phyloP scores from a whole-genome alignment of 92 coral and sea anemone genomes.

The Actinernus sp. region DNA sequence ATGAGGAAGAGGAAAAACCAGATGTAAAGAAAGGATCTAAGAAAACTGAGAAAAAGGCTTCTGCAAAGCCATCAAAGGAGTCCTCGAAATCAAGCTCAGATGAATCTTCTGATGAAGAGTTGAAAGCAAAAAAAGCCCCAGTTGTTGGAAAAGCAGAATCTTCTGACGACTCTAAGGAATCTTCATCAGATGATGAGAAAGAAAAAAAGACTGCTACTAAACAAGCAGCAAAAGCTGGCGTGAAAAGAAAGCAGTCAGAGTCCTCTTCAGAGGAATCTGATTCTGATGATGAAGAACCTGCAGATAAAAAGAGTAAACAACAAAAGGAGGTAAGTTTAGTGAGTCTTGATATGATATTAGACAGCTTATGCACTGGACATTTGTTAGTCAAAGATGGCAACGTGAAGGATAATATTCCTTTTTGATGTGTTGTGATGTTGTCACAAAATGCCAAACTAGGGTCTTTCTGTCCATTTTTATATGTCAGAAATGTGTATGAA shows the following conservation, averaged over 20 bases:
- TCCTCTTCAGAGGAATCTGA: conserved; percentile 12
- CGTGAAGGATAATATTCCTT: too few species aligned
- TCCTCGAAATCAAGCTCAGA: not conserved
- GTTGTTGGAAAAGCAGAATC: conserved; percentile 13
- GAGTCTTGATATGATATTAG: too few species aligned
- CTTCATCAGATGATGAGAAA: conserved; percentile 37
- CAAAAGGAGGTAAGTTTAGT: too few species aligned
- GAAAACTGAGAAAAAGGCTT: too few species aligned
- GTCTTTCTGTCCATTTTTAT: too few species aligned
- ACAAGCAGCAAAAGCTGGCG: not conserved
- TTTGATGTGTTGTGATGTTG: too few species aligned
- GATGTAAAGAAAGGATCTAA: conserved; percentile 13
- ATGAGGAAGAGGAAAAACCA: conserved; percentile 22
- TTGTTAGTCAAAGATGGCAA: too few species aligned
- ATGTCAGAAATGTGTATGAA: too few species aligned
- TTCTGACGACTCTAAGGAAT: conserved; percentile 12
- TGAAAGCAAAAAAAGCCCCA: not conserved
- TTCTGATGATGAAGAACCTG: conserved; percentile 16
- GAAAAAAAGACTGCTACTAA: conserved; percentile 8
- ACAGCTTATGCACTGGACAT: too few species aligned
- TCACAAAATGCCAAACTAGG: too few species aligned
- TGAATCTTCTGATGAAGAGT: conserved; percentile 5
- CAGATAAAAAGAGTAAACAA: conserved; percentile 24
- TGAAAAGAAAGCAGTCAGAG: conserved; percentile 21
- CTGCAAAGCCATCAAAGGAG: conserved; percentile 4